Evolutionary conservation across 64 coral and sea anemone species (phyloP), one percentile per base, ranked within the genome.

Genomic region (Montipora sp.): DNA sequence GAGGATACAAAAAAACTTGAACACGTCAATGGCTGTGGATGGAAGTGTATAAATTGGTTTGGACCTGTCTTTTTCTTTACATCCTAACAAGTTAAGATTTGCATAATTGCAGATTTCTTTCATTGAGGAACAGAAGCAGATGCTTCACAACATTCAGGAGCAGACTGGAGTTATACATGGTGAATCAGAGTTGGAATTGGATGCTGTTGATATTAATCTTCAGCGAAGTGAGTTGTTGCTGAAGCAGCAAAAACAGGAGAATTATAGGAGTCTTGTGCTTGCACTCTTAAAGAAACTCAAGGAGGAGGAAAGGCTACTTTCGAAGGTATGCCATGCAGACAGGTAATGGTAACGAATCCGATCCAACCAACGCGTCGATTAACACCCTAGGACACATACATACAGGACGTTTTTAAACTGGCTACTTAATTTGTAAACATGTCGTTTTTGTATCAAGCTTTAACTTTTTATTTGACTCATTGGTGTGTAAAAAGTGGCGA

Each of bases 181-280:
- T 36, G 45, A 84, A 5, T 70, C 75, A 18, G 60, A 36, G 36
- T 2, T 94, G 7, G 87, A 94, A 24, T 23, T 94, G 59, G 87
- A 84, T 51, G 71, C 84, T 57, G 83, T 76, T 18, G 95, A 97
- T 66, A 77, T 94, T 7, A 97, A 97, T 45, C 59, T 55, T 5
- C 95, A 97, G 88, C 87, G 92, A 22, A 89, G 88, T 14, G 95
- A 94, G 75, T 70, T 91, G 24, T 45, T 94, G 19, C 59, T 77
- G n/a, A 97, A 92, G 69, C 92, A 93, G 48, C 95, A 97, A 51
- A 90, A 92, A 24, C 95, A 97, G 49, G 95, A 97, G 3, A 19
- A 67, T 49, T 79, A 93, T 58, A 93, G 59, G 8, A 57, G 14
- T 4, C 67, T 77, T 9, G n/a, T 93, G 13, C 51, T 80, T 36